Base-by-base conservation (phyloP, 2,888 invertebrate genomes). In the Lochmaea capreae region DNA sequence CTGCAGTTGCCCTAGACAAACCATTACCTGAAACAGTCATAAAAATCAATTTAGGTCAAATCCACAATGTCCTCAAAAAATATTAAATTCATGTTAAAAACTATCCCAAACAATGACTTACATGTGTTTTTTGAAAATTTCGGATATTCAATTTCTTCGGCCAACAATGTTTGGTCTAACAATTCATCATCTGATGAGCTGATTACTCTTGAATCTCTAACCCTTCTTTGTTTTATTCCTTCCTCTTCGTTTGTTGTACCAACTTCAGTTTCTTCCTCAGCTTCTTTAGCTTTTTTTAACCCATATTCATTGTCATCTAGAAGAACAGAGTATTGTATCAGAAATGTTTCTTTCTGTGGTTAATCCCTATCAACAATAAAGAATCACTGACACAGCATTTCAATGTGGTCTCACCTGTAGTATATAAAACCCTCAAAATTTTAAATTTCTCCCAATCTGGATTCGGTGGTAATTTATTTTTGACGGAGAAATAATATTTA, bases 161-260 rank as follows among this genome's bases (percentile, higher is more conserved):
- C 49, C 12, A 14, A 49, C n/a, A 49, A 49, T 49, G 49, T 49
- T 49, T 49, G 12, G n/a, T 49, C 49, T 49, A n/a, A n/a, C n/a
- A 49, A 49, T n/a, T 49, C 49, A 49, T 49, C 49, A 49, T 49
- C 49, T 49, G 49, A 49, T 49, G 49, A 49, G 49, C 49, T 49
- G 49, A 49, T 49, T 49, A 49, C 49, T n/a, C n/a, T 43, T 43
- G 43, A 43, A 6, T 6, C 43, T 43, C 43, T 43, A 43, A 43
- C 10, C 12, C 43, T 49, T 49, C 49, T 49, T 49, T 49, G 49
- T n/a, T 49, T 49, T 49, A 3, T 49, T 11, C 10, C 43, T 49
- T n/a, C 49, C 49, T 49, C 49, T 12, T n/a, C 49, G 11, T 49
- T 12, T 49, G 49, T 49, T 49, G 49, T 49, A 49, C 49, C 49